Percentiles rank a stretch among this genome's conserved stretches.
These are phyloP conservation scores for Leucophenga maculata DNA, from an alignment of 2,888 invertebrate genomes.

Conservation along the genomic window DNA sequence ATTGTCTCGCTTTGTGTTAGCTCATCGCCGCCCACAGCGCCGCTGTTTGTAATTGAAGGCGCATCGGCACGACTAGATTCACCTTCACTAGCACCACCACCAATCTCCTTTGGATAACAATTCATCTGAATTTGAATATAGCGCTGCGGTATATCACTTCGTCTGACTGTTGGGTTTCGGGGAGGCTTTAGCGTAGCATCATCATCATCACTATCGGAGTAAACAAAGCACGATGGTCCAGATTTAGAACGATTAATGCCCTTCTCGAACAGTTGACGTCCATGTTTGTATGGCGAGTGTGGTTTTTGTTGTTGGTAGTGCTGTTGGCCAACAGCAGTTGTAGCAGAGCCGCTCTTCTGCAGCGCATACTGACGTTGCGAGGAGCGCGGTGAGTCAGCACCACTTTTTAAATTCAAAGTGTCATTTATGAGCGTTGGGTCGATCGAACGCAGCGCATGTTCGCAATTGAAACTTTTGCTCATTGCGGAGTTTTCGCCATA, in stretches of 20 bases:
- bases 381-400: conserved; percentile 54
- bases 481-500: conserved; percentile 72
- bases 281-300: conserved; percentile 47
- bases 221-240: conserved; percentile 71
- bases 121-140: conserved; percentile 71
- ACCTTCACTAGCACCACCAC: conserved; percentile 38
- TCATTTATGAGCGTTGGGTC: conserved; percentile 69
- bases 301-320: conserved; percentile 38
- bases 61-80: conserved; percentile 64
- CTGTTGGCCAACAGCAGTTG: conserved; percentile 46
- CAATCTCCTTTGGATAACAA: conserved; percentile 68
- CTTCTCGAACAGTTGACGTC: conserved; percentile 65
- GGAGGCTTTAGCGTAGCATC: conserved; percentile 66
- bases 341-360: conserved; percentile 70
- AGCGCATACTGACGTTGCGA: conserved; percentile 64
- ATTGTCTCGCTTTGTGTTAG: conserved; percentile 66
- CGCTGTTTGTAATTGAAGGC: conserved; percentile 61
- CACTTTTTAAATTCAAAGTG: conserved; percentile 63
- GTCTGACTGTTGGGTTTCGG: conserved; percentile 67
- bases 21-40: conserved; percentile 65
- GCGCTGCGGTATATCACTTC: conserved; percentile 67
- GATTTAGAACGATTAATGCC: conserved; percentile 73
- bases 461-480: conserved; percentile 73
- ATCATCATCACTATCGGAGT: conserved; percentile 68
- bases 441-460: conserved; percentile 69